Evolutionary conservation across 2,888 invertebrate genomes (phyloP), one percentile per base, ranked within the genome.

Genomic region (Sclerodermus sp.): DNA sequence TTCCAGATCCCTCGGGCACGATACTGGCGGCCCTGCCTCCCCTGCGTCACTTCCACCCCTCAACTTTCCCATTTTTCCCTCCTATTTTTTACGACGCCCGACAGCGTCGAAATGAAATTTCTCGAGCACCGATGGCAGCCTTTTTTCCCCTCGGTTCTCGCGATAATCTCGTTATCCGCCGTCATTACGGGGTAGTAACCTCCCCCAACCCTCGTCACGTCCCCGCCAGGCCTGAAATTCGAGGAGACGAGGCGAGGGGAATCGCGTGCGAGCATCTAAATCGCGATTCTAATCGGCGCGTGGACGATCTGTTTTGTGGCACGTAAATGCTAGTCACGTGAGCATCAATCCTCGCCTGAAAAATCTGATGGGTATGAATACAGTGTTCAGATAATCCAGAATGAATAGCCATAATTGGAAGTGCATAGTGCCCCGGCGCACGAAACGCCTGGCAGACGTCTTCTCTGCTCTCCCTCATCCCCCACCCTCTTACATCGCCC

Each of bases 141-240:
- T 48, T 49, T 51, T 55, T 49, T 42, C 18, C 47, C 52, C 41
- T 31, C 6, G 46, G 42, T 47, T 45, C 45, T 58, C 53, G 49
- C 58, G 53, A 64, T 61, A 68, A 71, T 72, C 71, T 71, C 66
- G 71, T 71, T 70, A 71, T 66, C 46, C 63, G 55, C 62, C 60
- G 62, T 64, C 67, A 68, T 68, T 67, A 67, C 57, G 57, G 61
- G 57, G 51, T 47, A 44, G 51, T 17, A 38, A 10, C 17, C 23
- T 5, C 23, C 23, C 23, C 23, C 23, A 8, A 23, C 23, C 23
- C 23, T 5, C 8, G 23, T 8, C 23, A n/a, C n/a, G n/a, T n/a
- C n/a, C n/a, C n/a, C n/a, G n/a, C n/a, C n/a, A n/a, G n/a, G n/a
- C n/a, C 37, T 57, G 63, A 63, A 63, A 63, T 58, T 55, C 57